Conservation (phyloP, 2,888 invertebrate genomes). For the Lasioglossum calceatum region DNA sequence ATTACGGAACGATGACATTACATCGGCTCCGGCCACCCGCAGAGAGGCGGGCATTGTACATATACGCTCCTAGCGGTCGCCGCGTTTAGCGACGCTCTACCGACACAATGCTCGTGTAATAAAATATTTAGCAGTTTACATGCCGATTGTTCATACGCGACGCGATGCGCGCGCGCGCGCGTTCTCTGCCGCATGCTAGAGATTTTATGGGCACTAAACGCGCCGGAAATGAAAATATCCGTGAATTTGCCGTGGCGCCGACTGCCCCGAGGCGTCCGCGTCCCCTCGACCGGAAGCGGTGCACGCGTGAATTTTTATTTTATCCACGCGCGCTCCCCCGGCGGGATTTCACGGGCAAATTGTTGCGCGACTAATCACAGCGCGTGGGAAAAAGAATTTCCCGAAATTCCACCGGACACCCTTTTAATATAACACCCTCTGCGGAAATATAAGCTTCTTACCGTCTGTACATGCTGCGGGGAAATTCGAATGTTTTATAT, state of each 20-base stretch:
- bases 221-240: conserved; percentile 34
- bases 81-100: background rate
- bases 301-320: background rate
- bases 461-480: background rate
- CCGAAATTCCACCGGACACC: background rate
- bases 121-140: conserved; percentile 47
- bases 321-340: background rate
- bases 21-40: conserved; percentile 8
- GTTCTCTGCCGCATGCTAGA: background rate
- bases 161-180: background rate
- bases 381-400: background rate
- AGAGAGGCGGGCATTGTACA: conserved; percentile 22
- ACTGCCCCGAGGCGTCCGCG: background rate
- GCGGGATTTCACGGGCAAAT: background rate
- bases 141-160: conserved; percentile 29
- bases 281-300: background rate
- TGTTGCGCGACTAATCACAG: background rate
- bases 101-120: conserved; percentile 23
- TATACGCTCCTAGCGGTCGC: conserved; percentile 15
- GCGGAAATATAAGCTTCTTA: background rate
- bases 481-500: background rate
- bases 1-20: conserved; percentile 58
- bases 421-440: background rate
- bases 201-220: conserved; percentile 21
- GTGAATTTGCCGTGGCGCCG: conserved; percentile 20